A percentile compares a stretch with the other conserved stretches of the same genome.
Conservation (phyloP, 2,888 invertebrate species). For the Marronus borbonicus region DNA sequence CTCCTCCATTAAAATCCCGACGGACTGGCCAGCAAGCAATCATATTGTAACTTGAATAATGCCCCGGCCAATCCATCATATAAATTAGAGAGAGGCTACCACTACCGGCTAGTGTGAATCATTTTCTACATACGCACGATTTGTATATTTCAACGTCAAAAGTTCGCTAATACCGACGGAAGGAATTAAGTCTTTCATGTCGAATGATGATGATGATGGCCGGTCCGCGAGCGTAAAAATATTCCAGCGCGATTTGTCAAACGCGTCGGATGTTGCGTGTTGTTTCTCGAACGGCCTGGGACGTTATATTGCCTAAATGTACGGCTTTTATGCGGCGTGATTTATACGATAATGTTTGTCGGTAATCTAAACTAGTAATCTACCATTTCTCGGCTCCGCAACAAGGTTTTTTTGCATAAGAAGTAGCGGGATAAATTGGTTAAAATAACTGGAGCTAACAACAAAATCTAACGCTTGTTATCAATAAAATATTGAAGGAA, state of each 20-base stretch:
- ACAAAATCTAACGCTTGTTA: no score
- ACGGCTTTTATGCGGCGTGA: background rate
- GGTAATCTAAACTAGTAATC: slow-evolving; percentile 12
- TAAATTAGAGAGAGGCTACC: slow-evolving; percentile 13
- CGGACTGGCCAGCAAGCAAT: background rate
- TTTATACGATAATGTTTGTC: slow-evolving; percentile 7
- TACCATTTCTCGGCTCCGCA: background rate
- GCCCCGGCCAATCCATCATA: background rate
- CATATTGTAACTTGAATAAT: slow-evolving; percentile 5
- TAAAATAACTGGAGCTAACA: no score
- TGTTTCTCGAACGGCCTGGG: background rate
- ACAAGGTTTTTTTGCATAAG: no score
- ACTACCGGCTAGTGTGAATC: background rate
- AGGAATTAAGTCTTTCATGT: slow-evolving; percentile 16
- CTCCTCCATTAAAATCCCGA: no score
- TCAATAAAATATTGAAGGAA: no score
- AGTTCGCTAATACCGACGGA: slow-evolving; percentile 16
- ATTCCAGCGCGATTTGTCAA: background rate
- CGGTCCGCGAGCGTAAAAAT: background rate
- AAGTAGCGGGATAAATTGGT: no score
- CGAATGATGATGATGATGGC: slow-evolving; percentile 1
- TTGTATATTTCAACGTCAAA: slow-evolving; percentile 17
- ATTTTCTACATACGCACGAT: slow-evolving; percentile 2
- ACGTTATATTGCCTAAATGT: slow-evolving; percentile 9
- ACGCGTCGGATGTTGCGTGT: slow-evolving; percentile 11